phyloP scores from a whole-genome alignment of 1,140 invertebrate species.

The Diuraphis noxia region DNA sequence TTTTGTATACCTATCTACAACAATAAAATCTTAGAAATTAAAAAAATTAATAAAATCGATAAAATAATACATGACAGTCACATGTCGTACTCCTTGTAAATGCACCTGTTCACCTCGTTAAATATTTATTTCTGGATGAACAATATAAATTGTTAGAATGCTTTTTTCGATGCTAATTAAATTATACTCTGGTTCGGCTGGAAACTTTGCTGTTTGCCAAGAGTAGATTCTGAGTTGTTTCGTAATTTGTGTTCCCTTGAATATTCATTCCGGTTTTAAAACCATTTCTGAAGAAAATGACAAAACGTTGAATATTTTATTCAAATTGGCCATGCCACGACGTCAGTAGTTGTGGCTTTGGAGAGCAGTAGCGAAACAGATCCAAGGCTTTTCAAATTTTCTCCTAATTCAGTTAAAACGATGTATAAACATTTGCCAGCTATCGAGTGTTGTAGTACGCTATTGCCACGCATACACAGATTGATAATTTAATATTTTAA shows the following conservation, averaged over 20 bases:
- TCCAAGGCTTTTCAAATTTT: not conserved
- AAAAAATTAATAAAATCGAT: not conserved
- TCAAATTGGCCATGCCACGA: constrained; percentile 7
- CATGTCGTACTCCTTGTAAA: not conserved
- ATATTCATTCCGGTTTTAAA: constrained; percentile 50
- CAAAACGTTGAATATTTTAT: constrained; percentile 49
- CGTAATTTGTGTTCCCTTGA: constrained; percentile 45
- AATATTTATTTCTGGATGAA: constrained; percentile 22
- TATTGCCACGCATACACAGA: not conserved
- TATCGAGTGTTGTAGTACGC: not conserved
- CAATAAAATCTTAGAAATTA: not conserved
- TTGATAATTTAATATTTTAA: constrained; percentile 41
- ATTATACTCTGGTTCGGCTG: constrained; percentile 25
- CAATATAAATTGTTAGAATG: constrained; percentile 30
- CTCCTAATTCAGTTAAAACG: not conserved
- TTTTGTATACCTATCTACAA: too few relatives aligned
- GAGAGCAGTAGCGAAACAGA: not conserved
- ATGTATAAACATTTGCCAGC: constrained; percentile 24
- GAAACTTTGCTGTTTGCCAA: constrained; percentile 7
- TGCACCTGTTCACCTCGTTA: constrained; percentile 26
- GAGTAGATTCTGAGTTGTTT: constrained; percentile 26
- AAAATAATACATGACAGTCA: not conserved
- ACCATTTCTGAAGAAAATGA: constrained; percentile 41
- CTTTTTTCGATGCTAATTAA: constrained; percentile 43
- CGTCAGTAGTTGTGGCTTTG: not conserved